Evolutionary conservation across 2,888 invertebrate species (phyloP).

Genomic region (Nemapogon koenigi): DNA sequence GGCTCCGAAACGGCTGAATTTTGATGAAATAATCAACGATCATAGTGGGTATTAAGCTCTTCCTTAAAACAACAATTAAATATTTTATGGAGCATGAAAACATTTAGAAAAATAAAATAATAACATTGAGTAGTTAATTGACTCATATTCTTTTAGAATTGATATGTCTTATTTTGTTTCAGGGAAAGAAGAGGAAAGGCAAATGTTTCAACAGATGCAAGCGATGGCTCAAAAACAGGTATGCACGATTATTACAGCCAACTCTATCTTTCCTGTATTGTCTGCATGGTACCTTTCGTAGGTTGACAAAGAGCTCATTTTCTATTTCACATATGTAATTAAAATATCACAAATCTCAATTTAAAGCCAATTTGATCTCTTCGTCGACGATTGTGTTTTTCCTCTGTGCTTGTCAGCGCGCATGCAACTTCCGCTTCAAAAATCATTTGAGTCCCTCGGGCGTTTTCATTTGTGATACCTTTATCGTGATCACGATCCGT

Average conservation of each 20-base stretch:
- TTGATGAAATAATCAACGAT: too few relatives aligned
- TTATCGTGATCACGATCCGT: constrained; percentile 53
- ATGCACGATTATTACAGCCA: constrained; percentile 12
- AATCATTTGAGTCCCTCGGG: constrained; percentile 48
- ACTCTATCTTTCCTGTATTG: not conserved
- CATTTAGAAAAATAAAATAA: too few relatives aligned
- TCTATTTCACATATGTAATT: not conserved
- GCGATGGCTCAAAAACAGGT: constrained; percentile 97
- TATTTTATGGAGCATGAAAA: too few relatives aligned
- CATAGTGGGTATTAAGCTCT: too few relatives aligned
- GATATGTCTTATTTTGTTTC: constrained; percentile 28
- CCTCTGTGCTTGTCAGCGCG: not conserved
- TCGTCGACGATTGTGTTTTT: not conserved
- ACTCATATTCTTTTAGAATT: too few relatives aligned
- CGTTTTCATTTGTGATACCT: constrained; percentile 66
- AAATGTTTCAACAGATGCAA: constrained; percentile 97
- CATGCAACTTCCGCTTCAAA: constrained; percentile 12
- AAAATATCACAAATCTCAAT: not conserved
- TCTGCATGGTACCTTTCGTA: too few relatives aligned
- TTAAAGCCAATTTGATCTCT: not conserved
- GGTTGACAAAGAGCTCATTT: not conserved
- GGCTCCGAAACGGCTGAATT: too few relatives aligned
- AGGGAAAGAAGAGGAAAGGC: constrained; percentile 95
- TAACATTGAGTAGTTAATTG: too few relatives aligned
- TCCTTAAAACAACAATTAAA: too few relatives aligned